Evolutionary conservation across 2,113 vertebrate genomes (phyloP).

Genomic region (Aphelocoma coerulescens): DNA sequence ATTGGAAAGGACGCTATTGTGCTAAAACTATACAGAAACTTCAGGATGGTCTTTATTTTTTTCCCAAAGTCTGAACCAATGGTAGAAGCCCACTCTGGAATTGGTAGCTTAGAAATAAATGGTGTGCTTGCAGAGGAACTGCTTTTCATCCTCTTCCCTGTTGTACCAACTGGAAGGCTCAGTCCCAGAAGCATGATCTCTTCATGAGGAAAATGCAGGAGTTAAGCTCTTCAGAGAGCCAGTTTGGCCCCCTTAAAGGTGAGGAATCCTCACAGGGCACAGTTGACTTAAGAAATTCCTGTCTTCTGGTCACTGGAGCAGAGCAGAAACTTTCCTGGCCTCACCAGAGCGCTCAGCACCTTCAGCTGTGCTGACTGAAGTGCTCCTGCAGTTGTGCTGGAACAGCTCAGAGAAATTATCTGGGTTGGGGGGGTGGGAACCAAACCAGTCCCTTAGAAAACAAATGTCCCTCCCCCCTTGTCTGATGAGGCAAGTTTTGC

Average conservation of each 20-base stretch:
- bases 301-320: not conserved
- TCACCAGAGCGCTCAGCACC: rapidly evolving
- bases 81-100: not conserved
- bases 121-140: not conserved
- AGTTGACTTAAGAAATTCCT: not conserved
- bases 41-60: not conserved
- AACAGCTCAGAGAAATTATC: not conserved
- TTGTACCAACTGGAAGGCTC: not conserved
- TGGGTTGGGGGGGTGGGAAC: too few species aligned
- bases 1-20: not conserved
- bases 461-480: not conserved
- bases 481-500: not conserved
- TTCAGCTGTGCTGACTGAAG: not conserved
- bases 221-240: not conserved
- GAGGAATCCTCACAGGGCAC: not conserved
- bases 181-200: not conserved
- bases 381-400: not conserved
- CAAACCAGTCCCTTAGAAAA: not conserved
- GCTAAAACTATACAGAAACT: not conserved
- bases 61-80: not conserved
- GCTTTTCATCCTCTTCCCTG: not conserved
- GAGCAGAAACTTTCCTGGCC: not conserved
- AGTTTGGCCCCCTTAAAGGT: not conserved
- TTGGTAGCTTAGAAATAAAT: not conserved
- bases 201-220: not conserved